phyloP scores from a whole-genome alignment of 2,797 vertebrate species.

The Cyprinodon diabolis region DNA sequence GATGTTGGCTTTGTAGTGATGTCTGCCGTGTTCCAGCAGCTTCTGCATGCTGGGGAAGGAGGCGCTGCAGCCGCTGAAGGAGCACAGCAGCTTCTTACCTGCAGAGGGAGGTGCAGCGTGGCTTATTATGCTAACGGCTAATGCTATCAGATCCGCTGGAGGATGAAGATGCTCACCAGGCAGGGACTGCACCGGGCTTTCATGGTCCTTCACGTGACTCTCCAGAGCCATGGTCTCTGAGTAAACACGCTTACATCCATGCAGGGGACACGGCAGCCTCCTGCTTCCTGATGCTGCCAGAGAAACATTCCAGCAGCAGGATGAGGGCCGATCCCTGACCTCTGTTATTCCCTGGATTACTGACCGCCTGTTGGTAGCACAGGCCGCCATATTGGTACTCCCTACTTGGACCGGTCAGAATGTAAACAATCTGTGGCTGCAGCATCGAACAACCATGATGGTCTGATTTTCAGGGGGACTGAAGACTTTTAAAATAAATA shows the following conservation, averaged over 20 bases:
- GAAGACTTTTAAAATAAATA: too few relatives aligned
- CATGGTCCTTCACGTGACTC: slow-evolving; percentile 86
- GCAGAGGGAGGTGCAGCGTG: not conserved
- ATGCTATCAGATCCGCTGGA: too few relatives aligned
- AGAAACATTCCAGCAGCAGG: not conserved
- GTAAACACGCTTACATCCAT: slow-evolving; percentile 89
- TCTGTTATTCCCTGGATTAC: too few relatives aligned
- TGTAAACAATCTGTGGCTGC: too few relatives aligned
- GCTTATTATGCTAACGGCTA: too few relatives aligned
- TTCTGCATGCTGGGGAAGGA: slow-evolving; percentile 92
- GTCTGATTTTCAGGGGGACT: too few relatives aligned
- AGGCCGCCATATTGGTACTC: too few relatives aligned
- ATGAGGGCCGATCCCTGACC: too few relatives aligned
- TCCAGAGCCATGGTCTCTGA: slow-evolving; percentile 79
- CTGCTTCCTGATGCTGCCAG: slow-evolving; percentile 27
- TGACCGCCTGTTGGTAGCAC: too few relatives aligned
- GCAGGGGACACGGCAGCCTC: slow-evolving; percentile 77
- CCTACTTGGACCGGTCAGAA: too few relatives aligned
- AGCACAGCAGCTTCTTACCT: slow-evolving; percentile 91
- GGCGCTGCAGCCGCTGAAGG: slow-evolving; percentile 81
- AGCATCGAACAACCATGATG: too few relatives aligned
- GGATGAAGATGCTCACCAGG: slow-evolving; percentile 79
- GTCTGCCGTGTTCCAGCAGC: slow-evolving; percentile 91
- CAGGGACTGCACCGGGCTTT: slow-evolving; percentile 86
- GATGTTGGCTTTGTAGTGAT: slow-evolving; percentile 94